Conservation (phyloP, 1,140 invertebrate genomes). For the Caerostris darwini region DNA sequence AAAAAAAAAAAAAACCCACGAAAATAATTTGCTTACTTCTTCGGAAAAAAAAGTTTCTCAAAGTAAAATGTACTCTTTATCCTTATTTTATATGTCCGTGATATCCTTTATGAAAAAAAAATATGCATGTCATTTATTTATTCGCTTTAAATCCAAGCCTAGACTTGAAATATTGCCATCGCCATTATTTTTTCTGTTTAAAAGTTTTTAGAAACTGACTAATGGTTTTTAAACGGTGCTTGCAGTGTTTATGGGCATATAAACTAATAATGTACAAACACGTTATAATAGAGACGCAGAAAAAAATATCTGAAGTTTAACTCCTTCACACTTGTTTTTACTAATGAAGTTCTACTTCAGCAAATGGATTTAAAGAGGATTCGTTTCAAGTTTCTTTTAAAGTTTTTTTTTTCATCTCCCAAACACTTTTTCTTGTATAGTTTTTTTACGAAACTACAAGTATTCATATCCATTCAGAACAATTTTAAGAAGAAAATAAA, state of each 20-base stretch:
- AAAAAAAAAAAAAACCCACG: not conserved
- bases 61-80: not conserved
- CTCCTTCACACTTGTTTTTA: not conserved
- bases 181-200: not conserved
- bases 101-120: not conserved
- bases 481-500: too few relatives aligned
- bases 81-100: not conserved
- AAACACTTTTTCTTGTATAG: too few relatives aligned
- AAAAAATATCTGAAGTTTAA: not conserved
- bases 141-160: not conserved
- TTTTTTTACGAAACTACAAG: too few relatives aligned
- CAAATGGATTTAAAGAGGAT: constrained; percentile 18
- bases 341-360: not conserved
- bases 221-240: constrained; percentile 34
- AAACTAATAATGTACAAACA: not conserved
- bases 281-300: not conserved
- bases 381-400: not conserved
- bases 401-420: not conserved
- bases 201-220: not conserved
- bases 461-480: too few relatives aligned
- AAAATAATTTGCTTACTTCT: not conserved
- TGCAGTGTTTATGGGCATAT: not conserved
- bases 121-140: not conserved
- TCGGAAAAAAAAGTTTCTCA: too few relatives aligned
- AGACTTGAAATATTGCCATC: not conserved